phyloP scores from a whole-genome alignment of 2,797 vertebrate genomes.

The Channa striata region DNA sequence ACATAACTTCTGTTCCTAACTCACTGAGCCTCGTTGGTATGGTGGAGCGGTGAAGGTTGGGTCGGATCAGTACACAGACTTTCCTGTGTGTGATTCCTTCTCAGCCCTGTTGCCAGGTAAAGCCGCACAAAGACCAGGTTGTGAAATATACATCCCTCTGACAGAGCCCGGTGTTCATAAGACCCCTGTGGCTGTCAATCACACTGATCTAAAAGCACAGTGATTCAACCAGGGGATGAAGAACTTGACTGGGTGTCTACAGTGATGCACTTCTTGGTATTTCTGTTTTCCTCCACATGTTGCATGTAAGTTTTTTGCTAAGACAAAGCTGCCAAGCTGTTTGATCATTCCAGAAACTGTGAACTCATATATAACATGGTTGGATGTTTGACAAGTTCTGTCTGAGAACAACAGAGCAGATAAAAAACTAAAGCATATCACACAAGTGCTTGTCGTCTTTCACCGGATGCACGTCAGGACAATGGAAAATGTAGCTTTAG shows the following conservation, averaged over 20 bases:
- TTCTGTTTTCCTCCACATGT: constrained; percentile 36
- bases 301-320: constrained; percentile 36
- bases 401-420: constrained; percentile 11
- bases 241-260: constrained; percentile 54
- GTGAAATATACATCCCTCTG: constrained; percentile 64
- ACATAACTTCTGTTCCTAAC: constrained; percentile 40
- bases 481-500: neutral
- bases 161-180: constrained; percentile 56
- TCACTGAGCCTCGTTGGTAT: constrained; percentile 30
- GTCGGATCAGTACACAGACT: constrained; percentile 41
- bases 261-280: constrained; percentile 15
- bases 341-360: constrained; percentile 33
- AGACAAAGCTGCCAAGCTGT: constrained; percentile 14
- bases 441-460: neutral
- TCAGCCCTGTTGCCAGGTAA: constrained; percentile 60
- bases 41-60: constrained; percentile 54
- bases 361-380: constrained; percentile 5
- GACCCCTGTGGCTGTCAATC: constrained; percentile 70
- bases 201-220: constrained; percentile 52
- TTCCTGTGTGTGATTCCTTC: constrained; percentile 41
- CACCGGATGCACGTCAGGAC: neutral
- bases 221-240: constrained; percentile 50
- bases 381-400: constrained; percentile 14
- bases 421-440: constrained; percentile 7
- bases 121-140: constrained; percentile 64